Evolutionary conservation across 1,140 invertebrate genomes (phyloP).

Genomic region (Xylocopa sonorina): DNA sequence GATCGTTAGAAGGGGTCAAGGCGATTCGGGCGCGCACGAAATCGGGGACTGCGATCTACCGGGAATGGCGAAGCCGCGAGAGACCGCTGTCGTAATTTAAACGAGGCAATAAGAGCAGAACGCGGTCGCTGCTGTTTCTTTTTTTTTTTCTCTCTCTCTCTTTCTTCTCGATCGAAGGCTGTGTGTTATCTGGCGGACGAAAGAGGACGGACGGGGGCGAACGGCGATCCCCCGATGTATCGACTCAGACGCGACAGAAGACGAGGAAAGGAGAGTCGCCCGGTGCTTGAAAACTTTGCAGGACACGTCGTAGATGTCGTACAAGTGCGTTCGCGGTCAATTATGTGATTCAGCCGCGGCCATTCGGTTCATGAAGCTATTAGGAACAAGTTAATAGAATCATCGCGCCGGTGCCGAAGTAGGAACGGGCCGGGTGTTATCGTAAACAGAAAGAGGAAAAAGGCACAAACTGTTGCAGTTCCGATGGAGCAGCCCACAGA

Average conservation of each 20-base stretch:
- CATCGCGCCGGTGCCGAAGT: background rate
- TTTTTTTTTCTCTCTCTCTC: too few relatives aligned
- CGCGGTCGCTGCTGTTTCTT: too few relatives aligned
- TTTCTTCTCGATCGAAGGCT: too few relatives aligned
- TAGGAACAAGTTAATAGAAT: slow-evolving; percentile 37
- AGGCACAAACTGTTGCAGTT: slow-evolving; percentile 16
- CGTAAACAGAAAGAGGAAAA: slow-evolving; percentile 35
- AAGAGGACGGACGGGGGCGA: background rate
- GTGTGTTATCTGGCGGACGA: background rate
- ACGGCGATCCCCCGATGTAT: background rate
- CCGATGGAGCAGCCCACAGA: slow-evolving; percentile 36
- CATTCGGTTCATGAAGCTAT: slow-evolving; percentile 31
- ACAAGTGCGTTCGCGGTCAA: slow-evolving; percentile 45
- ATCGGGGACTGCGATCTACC: too few relatives aligned
- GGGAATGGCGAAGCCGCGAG: background rate
- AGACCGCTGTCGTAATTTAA: background rate
- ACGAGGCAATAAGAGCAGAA: too few relatives aligned
- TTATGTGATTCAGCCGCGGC: slow-evolving; percentile 16
- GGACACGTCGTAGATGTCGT: slow-evolving; percentile 28
- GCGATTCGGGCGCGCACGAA: too few relatives aligned
- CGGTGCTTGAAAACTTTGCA: slow-evolving; percentile 5
- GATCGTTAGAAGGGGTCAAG: background rate
- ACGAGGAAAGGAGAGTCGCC: slow-evolving; percentile 5
- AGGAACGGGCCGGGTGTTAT: slow-evolving; percentile 2
- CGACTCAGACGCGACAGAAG: background rate